Base-by-base conservation (phyloP, 2,888 invertebrate genomes). In the Sphinx pinastri region DNA sequence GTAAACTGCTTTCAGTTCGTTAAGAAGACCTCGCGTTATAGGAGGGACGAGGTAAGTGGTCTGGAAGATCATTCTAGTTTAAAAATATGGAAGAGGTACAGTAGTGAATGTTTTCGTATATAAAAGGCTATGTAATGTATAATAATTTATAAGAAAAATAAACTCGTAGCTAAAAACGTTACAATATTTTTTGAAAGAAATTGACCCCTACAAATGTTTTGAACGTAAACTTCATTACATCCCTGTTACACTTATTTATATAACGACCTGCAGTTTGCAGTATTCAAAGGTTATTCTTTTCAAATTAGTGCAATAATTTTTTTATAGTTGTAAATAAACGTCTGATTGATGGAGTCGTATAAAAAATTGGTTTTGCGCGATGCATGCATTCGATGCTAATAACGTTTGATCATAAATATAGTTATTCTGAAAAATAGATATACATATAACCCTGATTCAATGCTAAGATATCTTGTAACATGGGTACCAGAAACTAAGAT, bases 241-340 rank as follows among this genome's bases (percentile, higher is more conserved):
- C 49, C 13, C 19, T 19, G 63, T 13, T 16, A 47, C 45, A 63
- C 49, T 63, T 63, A 19, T 63, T 49, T 63, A 49, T 49, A 19
- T 47, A 63, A 63, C 63, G 49, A 63, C 63, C 13, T 49, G 75
- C 75, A 73, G 72, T 79, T 80, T 75, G 79, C 81, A 78, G 79
- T 79, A 75, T 83, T 73, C 71, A 76, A 77, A 81, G 78, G 79
- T 77, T 79, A 84, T 85, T 82, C 80, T 79, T 84, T 84, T 81
- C 74, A 81, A 86, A 88, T 84, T 82, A 84, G 85, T 74, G 76
- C 81, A 77, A 83, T 88, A 88, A 88, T 88, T 84, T 59, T 85
- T 87, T 89, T 88, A 88, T 84, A 80, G 84, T 79, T 81, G 81
- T 87, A 84, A 85, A 86, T 82, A 83, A 77, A 77, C 76, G 76